These are phyloP conservation scores for Hycleus phaleratus DNA, from an alignment of 1,140 invertebrate species.

Conservation along the genomic window DNA sequence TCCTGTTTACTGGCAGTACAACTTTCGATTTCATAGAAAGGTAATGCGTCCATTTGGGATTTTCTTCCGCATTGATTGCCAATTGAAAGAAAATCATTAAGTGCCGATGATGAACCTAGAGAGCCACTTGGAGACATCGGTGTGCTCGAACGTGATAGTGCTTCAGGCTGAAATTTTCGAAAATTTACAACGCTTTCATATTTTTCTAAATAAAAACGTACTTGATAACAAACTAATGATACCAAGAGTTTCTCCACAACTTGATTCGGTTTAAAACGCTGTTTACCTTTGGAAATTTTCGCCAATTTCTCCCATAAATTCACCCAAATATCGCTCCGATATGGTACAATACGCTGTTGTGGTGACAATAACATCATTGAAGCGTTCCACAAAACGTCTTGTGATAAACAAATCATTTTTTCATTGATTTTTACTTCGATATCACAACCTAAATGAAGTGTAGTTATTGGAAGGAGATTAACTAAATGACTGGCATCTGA, in stretches of 20 bases:
- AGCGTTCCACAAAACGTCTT: constrained; percentile 69
- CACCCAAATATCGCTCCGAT: constrained; percentile 74
- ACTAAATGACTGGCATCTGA: constrained; percentile 58
- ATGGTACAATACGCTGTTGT: constrained; percentile 68
- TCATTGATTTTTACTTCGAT: constrained; percentile 47
- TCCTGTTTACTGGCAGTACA: constrained; percentile 81
- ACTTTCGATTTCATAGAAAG: constrained; percentile 74
- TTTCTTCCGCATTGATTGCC: constrained; percentile 35
- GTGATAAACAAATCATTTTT: constrained; percentile 30
- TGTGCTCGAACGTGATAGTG: constrained; percentile 71
- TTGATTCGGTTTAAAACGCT: constrained; percentile 57
- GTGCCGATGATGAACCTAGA: constrained; percentile 40
- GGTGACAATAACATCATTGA: constrained; percentile 74
- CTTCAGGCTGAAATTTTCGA: constrained; percentile 57
- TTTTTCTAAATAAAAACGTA: constrained; percentile 25
- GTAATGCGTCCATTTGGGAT: constrained; percentile 50
- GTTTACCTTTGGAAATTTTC: constrained; percentile 48
- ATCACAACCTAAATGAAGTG: constrained; percentile 44
- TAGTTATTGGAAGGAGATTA: constrained; percentile 63
- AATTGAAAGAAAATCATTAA: constrained; percentile 46
- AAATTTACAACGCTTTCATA: background rate
- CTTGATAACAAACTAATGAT: constrained; percentile 71
- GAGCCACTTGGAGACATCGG: constrained; percentile 65
- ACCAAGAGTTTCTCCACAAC: constrained; percentile 68
- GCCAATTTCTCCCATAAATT: constrained; percentile 64